A percentile compares a stretch with the other conserved stretches of the same genome.
Evolutionary conservation across 2,888 invertebrate species (phyloP).

Genomic region (Sinhomidia bicolor): DNA sequence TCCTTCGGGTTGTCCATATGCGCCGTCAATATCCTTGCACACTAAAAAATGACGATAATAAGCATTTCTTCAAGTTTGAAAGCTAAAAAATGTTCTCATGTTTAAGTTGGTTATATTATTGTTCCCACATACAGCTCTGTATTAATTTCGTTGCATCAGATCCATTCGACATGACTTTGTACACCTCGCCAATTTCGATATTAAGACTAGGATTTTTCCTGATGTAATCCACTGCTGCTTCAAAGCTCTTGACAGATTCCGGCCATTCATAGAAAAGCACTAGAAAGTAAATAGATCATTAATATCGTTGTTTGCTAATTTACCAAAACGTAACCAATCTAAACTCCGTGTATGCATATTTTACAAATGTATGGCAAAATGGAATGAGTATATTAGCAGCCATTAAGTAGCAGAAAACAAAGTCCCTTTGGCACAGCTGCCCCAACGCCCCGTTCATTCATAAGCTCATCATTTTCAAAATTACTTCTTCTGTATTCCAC

Average conservation of each 20-base stretch:
- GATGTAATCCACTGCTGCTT: slow-evolving; percentile 87
- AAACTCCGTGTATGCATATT: no score
- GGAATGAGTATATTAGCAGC: no score
- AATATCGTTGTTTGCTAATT: no score
- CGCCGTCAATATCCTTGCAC: slow-evolving; percentile 88
- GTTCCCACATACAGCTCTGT: slow-evolving; percentile 86
- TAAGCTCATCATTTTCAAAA: no score
- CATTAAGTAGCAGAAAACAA: no score
- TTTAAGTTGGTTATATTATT: no score
- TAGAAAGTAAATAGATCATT: slow-evolving; percentile 81
- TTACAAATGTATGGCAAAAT: no score
- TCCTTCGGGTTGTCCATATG: slow-evolving; percentile 83
- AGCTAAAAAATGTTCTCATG: no score
- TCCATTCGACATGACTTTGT: slow-evolving; percentile 86
- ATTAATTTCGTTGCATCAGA: slow-evolving; percentile 88
- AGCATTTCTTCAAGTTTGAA: no score
- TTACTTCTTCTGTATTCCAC: background rate
- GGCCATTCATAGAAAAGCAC: slow-evolving; percentile 90
- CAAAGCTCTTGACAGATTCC: slow-evolving; percentile 84
- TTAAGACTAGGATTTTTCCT: slow-evolving; percentile 87
- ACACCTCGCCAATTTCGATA: slow-evolving; percentile 85
- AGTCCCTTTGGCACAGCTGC: no score
- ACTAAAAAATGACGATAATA: slow-evolving; percentile 82
- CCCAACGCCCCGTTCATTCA: no score
- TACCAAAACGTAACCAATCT: no score